A percentile compares a stretch with the other conserved stretches of the same genome.
These are phyloP conservation scores for Triops longicaudatus DNA, from an alignment of 1,140 invertebrate species.

Conservation along the genomic window DNA sequence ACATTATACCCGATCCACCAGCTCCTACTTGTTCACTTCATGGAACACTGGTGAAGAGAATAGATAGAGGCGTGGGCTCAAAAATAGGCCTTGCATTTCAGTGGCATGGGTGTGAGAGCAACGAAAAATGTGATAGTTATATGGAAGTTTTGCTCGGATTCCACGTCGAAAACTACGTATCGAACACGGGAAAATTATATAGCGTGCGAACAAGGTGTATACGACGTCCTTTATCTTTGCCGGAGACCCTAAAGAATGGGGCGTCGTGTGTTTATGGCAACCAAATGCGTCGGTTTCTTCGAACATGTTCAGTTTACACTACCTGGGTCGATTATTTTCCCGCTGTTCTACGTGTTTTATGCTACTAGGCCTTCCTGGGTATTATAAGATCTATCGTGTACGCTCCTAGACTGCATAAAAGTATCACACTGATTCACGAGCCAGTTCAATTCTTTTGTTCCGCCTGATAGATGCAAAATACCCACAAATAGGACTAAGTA, in stretches of 20 bases:
- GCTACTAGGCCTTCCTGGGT: neutral
- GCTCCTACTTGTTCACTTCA: neutral
- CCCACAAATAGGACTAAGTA: neutral
- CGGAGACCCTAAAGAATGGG: neutral
- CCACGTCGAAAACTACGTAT: neutral
- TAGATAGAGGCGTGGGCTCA: neutral
- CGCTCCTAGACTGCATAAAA: neutral
- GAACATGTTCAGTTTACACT: neutral
- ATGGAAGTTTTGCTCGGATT: neutral
- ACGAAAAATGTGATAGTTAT: too few relatives aligned
- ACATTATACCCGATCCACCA: neutral
- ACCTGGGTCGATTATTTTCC: neutral
- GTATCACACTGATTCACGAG: neutral
- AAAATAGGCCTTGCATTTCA: too few relatives aligned
- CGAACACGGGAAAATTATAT: neutral
- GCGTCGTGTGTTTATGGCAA: neutral
- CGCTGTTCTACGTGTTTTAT: neutral
- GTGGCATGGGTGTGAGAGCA: too few relatives aligned
- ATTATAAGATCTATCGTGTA: neutral
- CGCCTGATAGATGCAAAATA: neutral
- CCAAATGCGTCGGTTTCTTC: neutral
- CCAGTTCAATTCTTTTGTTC: neutral
- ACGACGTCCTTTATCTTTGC: neutral
- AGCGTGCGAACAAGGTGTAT: constrained; percentile 10
- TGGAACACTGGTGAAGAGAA: neutral